phyloP scores from a whole-genome alignment of 2,113 vertebrate genomes.

The Peromyscus polionotus region DNA sequence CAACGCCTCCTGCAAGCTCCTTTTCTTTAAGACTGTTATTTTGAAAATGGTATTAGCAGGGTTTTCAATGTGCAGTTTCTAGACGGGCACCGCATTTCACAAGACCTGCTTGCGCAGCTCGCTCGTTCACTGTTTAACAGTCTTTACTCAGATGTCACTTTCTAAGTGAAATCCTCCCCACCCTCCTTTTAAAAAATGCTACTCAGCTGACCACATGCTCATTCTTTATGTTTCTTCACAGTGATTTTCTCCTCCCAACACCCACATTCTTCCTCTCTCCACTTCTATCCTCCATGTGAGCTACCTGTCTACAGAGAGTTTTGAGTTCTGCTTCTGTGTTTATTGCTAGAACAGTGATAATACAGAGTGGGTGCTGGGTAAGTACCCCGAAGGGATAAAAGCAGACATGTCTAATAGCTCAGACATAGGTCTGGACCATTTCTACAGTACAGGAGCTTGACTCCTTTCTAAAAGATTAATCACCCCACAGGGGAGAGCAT shows the following conservation, averaged over 20 bases:
- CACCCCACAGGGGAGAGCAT: background rate
- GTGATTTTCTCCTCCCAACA: background rate
- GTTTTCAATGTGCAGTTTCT: background rate
- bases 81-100: background rate
- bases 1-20: background rate
- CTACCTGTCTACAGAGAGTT: background rate
- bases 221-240: background rate
- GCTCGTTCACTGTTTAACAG: constrained; percentile 19
- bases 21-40: constrained; percentile 37
- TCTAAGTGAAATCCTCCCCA: constrained; percentile 32
- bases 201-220: background rate
- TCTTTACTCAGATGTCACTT: background rate
- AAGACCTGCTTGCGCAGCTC: background rate
- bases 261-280: background rate
- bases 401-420: background rate
- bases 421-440: background rate
- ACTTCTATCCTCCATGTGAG: background rate
- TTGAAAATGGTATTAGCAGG: background rate
- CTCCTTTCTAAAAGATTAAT: constrained; percentile 41
- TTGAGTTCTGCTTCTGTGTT: constrained; percentile 2
- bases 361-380: background rate
- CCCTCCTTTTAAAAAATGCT: background rate
- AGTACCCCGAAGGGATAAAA: constrained; percentile 17
- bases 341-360: background rate
- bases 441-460: constrained; percentile 24